Base-by-base conservation (phyloP, 2,888 invertebrate genomes). In the Belgica antarctica region DNA sequence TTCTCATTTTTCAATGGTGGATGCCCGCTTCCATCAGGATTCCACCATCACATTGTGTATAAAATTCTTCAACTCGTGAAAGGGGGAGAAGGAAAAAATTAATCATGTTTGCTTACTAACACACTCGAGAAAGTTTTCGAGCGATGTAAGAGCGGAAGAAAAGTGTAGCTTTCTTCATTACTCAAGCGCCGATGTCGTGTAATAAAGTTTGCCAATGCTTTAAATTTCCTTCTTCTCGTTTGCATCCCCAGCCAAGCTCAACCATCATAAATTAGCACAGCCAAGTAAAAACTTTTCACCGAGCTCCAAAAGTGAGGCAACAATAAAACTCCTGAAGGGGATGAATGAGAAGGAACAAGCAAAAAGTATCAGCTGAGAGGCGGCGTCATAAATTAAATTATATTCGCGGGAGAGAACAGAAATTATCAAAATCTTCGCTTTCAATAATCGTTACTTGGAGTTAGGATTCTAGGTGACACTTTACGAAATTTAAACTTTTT, bases 101-200 rank as follows among this genome's bases (percentile, higher is more conserved):
- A 63, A 63, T 63, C 22, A 65, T 47, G 65, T 65, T 65, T 65
- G 15, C 65, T 65, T 41, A 62, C 62, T 31, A 62, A 34, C 34
- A 62, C 36, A 17, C 25, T 59, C 12, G n/a, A 41, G 10, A 41
- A n/a, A n/a, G n/a, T n/a, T n/a, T n/a, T n/a, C n/a, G 1, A 15
- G 52, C 52, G 22, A n/a, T n/a, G n/a, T n/a, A n/a, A n/a, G n/a
- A 17, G n/a, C n/a, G n/a, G n/a, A n/a, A n/a, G n/a, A n/a, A n/a
- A n/a, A n/a, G n/a, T 22, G 59, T 59, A 59, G 8, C 10, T n/a
- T 62, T 62, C 36, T 62, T 62, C 36, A 62, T 62, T 62, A 62
- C 28, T 46, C 25, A 5, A 27, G 8, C n/a, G 25, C 24, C 25
- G n/a, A n/a, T 47, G 27, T 47, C 65, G 19, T 65, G 65, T 65